These are phyloP conservation scores for Ditula angustiorana DNA, from an alignment of 2,888 invertebrate species.

Conservation along the genomic window DNA sequence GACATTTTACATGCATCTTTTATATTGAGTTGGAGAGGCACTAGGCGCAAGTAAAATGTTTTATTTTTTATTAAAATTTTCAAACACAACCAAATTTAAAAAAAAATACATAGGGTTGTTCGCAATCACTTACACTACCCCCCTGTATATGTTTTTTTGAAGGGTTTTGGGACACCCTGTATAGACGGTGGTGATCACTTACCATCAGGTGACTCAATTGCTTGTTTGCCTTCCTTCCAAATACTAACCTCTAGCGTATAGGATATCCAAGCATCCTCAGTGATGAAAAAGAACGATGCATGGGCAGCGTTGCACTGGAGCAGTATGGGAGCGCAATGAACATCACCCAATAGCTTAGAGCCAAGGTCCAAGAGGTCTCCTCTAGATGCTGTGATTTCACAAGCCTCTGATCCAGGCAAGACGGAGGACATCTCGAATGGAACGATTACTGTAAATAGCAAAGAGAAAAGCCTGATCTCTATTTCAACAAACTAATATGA, in stretches of 20 bases:
- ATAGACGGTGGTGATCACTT: no score
- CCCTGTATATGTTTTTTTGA: no score
- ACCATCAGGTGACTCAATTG: no score
- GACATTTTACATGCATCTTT: no score
- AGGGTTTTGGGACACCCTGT: no score
- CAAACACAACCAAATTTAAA: no score
- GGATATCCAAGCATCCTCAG: conserved; percentile 68
- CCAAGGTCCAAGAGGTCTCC: conserved; percentile 67
- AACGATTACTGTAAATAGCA: conserved; percentile 55
- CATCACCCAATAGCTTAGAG: conserved; percentile 65
- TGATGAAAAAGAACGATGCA: conserved; percentile 65
- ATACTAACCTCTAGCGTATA: conserved; percentile 57
- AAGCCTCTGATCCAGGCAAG: conserved; percentile 26
- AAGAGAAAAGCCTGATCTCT: neutral
- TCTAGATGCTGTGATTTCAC: conserved; percentile 14
- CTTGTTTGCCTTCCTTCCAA: neutral
- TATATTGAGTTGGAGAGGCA: no score
- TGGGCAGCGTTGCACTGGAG: conserved; percentile 56
- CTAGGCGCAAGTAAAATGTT: no score
- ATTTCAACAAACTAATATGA: no score
- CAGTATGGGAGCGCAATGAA: conserved; percentile 56
- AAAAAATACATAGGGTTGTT: no score
- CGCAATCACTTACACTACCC: no score
- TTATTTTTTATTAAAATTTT: no score
- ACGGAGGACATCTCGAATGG: conserved; percentile 46